Evolutionary conservation across 2,113 vertebrate species (phyloP), one percentile per base, ranked within the genome.

Genomic region (Triplophysa siluroides): DNA sequence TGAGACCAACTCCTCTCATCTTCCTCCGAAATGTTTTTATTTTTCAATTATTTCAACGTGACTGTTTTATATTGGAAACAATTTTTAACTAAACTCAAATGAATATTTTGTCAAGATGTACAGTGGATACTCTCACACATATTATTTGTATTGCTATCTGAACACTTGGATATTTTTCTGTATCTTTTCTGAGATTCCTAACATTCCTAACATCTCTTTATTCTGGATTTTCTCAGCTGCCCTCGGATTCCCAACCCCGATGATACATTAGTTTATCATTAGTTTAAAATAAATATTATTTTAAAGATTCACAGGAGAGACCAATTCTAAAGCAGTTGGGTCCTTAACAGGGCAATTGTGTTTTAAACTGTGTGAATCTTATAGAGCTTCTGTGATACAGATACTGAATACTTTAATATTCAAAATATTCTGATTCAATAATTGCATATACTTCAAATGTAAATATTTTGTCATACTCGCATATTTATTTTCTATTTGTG

Each of bases 241-340:
- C 18, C 16, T n/a, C 23, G 12, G 23, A 71, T 71, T 33, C 24
- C 54, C 16, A 33, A 2, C 1, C 4, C 12, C 19, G n/a, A 33
- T 19, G 26, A 71, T n/a, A 4, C 69, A 54, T n/a, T n/a, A n/a
- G n/a, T n/a, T n/a, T n/a, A n/a, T n/a, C n/a, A n/a, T n/a, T n/a
- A n/a, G n/a, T n/a, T n/a, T n/a, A n/a, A n/a, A n/a, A n/a, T n/a
- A n/a, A n/a, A n/a, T n/a, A n/a, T 71, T 56, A 38, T 54, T 70
- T 71, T 56, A 71, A 71, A 54, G 24, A 70, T 19, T 70, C 67
- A 52, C 67, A 33, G 10, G 24, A 54, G 68, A 33, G 24, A 7
- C 26, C 11, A 7, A 56, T 29, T 47, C n/a, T 54, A 26, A 70
- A 23, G 24, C 4, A 13, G 4, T 13, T 56, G 21, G 3, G 11